Evolutionary conservation across 2,113 vertebrate species (phyloP).

Genomic region (Cairina moschata): DNA sequence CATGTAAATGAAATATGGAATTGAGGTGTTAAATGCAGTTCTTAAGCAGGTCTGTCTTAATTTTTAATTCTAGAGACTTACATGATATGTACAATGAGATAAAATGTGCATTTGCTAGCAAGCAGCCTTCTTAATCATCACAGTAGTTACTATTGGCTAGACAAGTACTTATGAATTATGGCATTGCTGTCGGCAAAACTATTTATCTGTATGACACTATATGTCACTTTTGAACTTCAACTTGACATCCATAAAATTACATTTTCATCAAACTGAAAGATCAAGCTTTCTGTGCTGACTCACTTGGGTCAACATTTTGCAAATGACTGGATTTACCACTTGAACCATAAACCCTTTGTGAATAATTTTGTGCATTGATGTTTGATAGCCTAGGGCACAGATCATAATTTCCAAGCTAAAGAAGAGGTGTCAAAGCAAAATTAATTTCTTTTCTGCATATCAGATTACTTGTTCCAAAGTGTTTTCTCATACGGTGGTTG

Average conservation of each 20-base stretch:
- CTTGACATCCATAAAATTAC: slow-evolving; percentile 85
- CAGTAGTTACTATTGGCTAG: slow-evolving; percentile 63
- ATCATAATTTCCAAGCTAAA: slow-evolving; percentile 77
- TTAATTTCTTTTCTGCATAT: slow-evolving; percentile 73
- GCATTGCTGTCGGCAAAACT: slow-evolving; percentile 81
- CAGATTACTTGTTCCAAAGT: slow-evolving; percentile 55
- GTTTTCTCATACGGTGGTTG: slow-evolving; percentile 41
- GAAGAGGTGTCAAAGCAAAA: slow-evolving; percentile 73
- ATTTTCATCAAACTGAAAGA: slow-evolving; percentile 85
- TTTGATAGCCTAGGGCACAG: slow-evolving; percentile 81
- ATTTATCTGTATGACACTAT: slow-evolving; percentile 82
- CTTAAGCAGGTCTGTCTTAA: slow-evolving; percentile 11
- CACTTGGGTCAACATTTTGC: slow-evolving; percentile 84
- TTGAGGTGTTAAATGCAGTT: slow-evolving; percentile 11
- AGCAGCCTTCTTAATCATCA: slow-evolving; percentile 64
- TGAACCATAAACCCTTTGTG: slow-evolving; percentile 82
- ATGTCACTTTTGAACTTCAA: slow-evolving; percentile 82
- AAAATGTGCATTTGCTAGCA: slow-evolving; percentile 68
- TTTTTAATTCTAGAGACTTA: slow-evolving; percentile 55
- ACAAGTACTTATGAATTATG: slow-evolving; percentile 80
- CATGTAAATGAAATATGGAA: background rate
- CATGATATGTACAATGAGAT: slow-evolving; percentile 38
- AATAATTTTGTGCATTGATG: slow-evolving; percentile 81
- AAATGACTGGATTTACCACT: slow-evolving; percentile 83
- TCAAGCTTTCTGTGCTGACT: slow-evolving; percentile 79